phyloP scores from a whole-genome alignment of 2,113 vertebrate species.

The Embiotoca jacksoni region DNA sequence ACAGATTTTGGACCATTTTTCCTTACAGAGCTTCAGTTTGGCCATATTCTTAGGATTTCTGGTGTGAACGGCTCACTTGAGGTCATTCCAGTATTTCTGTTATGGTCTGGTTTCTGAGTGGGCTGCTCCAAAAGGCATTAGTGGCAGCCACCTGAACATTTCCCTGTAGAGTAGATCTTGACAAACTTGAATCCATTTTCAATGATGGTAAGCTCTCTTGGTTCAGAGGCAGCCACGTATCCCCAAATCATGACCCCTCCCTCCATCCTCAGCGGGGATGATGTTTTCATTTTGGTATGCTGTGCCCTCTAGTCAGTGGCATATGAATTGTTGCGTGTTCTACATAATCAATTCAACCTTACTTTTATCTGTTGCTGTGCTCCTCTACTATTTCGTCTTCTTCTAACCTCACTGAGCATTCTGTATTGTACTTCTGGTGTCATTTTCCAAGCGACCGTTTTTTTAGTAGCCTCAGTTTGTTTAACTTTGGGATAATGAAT shows the following conservation, averaged over 20 bases:
- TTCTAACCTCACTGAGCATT: neutral
- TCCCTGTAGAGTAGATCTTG: no score
- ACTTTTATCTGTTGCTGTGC: neutral
- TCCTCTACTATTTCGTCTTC: neutral
- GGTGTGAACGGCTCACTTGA: neutral
- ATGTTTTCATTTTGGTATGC: no score
- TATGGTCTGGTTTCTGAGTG: no score
- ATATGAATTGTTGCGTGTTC: no score
- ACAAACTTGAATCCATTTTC: neutral
- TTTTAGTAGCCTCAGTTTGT: no score
- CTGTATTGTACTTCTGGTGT: no score
- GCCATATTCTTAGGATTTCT: neutral
- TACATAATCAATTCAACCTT: no score
- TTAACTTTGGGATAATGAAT: no score
- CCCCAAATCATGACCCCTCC: neutral
- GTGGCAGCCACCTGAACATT: neutral
- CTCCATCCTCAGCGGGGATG: neutral
- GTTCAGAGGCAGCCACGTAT: neutral
- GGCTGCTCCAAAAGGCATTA: no score
- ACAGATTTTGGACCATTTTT: neutral
- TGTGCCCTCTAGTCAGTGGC: no score
- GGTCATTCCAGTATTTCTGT: no score
- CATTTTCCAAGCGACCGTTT: no score
- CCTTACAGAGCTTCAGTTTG: neutral
- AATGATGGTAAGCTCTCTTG: neutral